These are phyloP conservation scores for Rhinoptilus africanus DNA, from an alignment of 2,113 vertebrate genomes.

Conservation along the genomic window DNA sequence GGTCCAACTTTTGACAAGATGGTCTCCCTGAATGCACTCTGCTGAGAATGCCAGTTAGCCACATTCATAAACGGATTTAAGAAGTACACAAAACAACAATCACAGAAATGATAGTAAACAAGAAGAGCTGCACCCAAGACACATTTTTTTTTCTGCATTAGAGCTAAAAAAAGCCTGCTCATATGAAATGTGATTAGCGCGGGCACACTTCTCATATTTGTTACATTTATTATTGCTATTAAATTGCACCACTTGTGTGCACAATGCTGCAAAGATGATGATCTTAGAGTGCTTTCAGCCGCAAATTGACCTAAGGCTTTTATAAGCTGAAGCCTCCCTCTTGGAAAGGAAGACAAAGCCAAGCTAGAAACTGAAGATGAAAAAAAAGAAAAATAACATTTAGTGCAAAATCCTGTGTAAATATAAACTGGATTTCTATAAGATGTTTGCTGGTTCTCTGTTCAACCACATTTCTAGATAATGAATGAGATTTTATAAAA, in stretches of 20 bases:
- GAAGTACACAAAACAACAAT: background rate
- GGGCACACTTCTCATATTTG: background rate
- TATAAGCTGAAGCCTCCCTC: background rate
- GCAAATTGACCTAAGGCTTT: background rate
- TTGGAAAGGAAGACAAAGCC: background rate
- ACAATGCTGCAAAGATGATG: background rate
- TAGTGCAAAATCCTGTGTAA: background rate
- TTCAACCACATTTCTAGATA: background rate
- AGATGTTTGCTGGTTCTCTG: background rate
- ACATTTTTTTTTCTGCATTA: background rate
- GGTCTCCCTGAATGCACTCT: background rate
- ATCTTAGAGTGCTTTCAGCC: background rate
- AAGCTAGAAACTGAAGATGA: background rate
- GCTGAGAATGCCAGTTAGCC: background rate
- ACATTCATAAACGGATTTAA: background rate
- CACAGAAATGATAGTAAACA: background rate
- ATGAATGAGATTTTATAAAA: background rate
- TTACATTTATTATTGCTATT: background rate
- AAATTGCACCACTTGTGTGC: background rate
- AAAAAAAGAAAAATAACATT: background rate
- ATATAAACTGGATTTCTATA: background rate
- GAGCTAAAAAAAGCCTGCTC: background rate
- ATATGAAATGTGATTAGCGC: background rate
- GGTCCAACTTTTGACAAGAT: background rate
- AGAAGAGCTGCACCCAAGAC: background rate